A percentile compares a stretch with the other conserved stretches of the same genome.
phyloP scores from a whole-genome alignment of 37 sponge, comb jelly and placozoan genomes.

The Oscarella lobularis region DNA sequence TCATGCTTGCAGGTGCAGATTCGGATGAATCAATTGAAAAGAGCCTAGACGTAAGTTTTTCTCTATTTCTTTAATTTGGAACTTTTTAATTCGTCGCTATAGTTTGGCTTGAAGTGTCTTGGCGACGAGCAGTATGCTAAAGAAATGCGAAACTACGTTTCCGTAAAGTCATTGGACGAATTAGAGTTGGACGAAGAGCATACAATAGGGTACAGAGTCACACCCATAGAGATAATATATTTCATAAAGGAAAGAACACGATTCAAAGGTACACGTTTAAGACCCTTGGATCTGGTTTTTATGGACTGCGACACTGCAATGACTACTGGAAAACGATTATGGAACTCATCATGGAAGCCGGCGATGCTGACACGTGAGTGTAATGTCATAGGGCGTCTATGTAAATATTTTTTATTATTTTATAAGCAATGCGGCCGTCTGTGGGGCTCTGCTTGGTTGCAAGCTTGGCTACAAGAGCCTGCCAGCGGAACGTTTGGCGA shows the following conservation, averaged over 20 bases:
- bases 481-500: constrained; percentile 52
- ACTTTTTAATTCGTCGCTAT: too few species aligned
- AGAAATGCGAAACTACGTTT: too few species aligned
- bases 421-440: constrained; percentile 74
- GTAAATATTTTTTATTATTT: too few species aligned
- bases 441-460: constrained; percentile 85
- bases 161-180: constrained; percentile 12
- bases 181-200: constrained; percentile 43
- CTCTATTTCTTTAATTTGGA: too few species aligned
- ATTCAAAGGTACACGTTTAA: constrained; percentile 65
- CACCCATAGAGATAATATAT: neutral
- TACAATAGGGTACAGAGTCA: constrained; percentile 61
- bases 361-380: constrained; percentile 83
- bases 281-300: constrained; percentile 66
- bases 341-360: constrained; percentile 72
- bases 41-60: too few species aligned
- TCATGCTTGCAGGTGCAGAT: too few species aligned
- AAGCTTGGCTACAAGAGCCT: constrained; percentile 62
- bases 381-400: too few species aligned
- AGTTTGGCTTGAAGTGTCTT: too few species aligned
- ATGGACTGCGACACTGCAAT: constrained; percentile 25
- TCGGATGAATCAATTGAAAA: too few species aligned
- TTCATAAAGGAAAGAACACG: neutral
- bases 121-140: too few species aligned
- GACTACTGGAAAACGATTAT: constrained; percentile 49